Base-by-base conservation (phyloP, 2,888 invertebrate genomes). In the Nephrotoma appendiculata region DNA sequence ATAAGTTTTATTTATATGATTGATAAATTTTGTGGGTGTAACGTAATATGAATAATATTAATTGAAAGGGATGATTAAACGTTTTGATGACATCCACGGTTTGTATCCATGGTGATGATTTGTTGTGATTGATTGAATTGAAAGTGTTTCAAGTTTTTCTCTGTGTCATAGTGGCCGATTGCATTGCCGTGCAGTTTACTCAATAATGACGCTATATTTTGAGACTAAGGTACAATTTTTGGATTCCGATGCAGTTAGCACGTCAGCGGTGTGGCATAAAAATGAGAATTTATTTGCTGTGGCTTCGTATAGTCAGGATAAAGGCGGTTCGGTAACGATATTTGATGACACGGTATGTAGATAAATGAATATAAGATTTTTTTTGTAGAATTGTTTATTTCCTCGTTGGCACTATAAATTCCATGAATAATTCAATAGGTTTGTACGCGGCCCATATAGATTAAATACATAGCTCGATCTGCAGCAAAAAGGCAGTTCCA, bases 301-400 rank as follows among this genome's bases (percentile, higher is more conserved):
- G 5, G 96, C 97, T 6, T 95, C 97, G 3, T 97, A 95, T 90
- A 96, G 96, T 89, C 97, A 97, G 91, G 96, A 97, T 88, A 95
- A 95, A 89, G 98, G 98, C 42, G 98, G 98, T 88, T 95, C 96
- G 88, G 96, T 98, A 4, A 96, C 95, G 57, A 94, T 98, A 88
- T 98, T 96, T 90, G 95, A 97, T 89, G 98, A 98, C 92, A 94
- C 95, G 91, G 97, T 96, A 92, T 92, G 93, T 90, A 12, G 2
- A 31, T 31, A 31, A 31, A 31, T 31, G 31, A 31, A 31, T 31
- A 3, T 31, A 2, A 31, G 31, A 31, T 3, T 3, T 31, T 31
- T 31, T 31, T 31, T 3, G 31, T 31, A 31, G 31, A 31, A 31
- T 31, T 31, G 31, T 31, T 31, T 31, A 31, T 31, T 31, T 31